phyloP scores from a whole-genome alignment of 1,140 invertebrate genomes.

The Acyrthosiphon pisum region DNA sequence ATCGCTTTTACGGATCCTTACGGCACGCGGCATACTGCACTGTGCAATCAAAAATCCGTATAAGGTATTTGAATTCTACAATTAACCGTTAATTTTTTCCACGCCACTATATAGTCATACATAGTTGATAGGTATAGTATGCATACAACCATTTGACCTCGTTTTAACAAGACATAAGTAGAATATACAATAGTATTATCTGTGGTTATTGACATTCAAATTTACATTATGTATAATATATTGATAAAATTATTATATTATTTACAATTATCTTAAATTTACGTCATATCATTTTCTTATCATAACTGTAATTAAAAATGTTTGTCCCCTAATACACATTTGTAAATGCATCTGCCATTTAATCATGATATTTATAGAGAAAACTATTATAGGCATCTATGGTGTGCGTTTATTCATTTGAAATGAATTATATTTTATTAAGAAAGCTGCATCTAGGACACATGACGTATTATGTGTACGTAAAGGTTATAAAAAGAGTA shows the following conservation, averaged over 20 bases:
- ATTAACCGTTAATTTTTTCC: constrained; percentile 25
- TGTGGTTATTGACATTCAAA: background rate
- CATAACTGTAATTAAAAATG: background rate
- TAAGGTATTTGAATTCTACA: constrained; percentile 26
- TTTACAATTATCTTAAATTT: background rate
- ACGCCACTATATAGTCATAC: background rate
- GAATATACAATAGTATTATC: background rate
- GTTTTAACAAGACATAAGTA: background rate
- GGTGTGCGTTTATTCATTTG: background rate
- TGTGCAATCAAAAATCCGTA: background rate
- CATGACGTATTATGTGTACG: background rate
- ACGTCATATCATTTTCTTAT: background rate
- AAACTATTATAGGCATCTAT: background rate
- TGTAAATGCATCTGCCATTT: background rate
- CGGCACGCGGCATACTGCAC: background rate
- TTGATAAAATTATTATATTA: background rate
- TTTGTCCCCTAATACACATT: too few species aligned
- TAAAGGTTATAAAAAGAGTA: constrained; percentile 33
- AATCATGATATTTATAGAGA: background rate
- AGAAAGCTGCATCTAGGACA: constrained; percentile 30
- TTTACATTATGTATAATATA: background rate
- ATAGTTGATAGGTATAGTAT: background rate
- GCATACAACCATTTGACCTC: constrained; percentile 13
- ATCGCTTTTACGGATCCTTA: background rate
- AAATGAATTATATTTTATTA: background rate